phyloP scores from a whole-genome alignment of 1,140 invertebrate species.

The Scaptomyza montana region DNA sequence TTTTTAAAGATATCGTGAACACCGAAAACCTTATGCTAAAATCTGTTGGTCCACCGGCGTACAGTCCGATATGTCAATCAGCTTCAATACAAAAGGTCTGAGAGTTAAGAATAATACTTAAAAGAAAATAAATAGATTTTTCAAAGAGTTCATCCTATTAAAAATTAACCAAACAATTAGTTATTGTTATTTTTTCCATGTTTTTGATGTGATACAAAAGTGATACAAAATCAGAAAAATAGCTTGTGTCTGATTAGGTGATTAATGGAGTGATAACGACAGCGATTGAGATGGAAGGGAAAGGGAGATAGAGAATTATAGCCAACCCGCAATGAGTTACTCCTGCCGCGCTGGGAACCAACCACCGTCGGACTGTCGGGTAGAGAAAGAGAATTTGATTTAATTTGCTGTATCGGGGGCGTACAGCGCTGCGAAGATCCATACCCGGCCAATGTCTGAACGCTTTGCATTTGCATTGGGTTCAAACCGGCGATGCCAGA shows the following conservation, averaged over 20 bases:
- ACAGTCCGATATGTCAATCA: too few species aligned
- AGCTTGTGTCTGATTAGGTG: constrained; percentile 13
- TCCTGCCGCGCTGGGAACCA: constrained; percentile 90
- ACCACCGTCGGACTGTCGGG: constrained; percentile 93
- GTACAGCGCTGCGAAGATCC: constrained; percentile 86
- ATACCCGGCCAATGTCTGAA: constrained; percentile 86
- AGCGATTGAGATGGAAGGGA: constrained; percentile 8
- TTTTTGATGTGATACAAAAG: constrained; percentile 27
- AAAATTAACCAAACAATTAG: too few species aligned
- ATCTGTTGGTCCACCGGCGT: too few species aligned
- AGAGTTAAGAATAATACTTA: too few species aligned
- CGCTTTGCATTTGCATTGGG: constrained; percentile 84
- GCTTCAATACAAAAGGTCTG: too few species aligned
- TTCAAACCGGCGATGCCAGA: constrained; percentile 85
- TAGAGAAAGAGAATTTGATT: constrained; percentile 93
- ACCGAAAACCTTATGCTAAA: too few species aligned
- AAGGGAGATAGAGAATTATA: constrained; percentile 63
- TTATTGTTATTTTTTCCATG: too few species aligned
- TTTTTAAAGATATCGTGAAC: too few species aligned
- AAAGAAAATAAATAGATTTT: too few species aligned
- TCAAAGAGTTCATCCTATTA: too few species aligned
- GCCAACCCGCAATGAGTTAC: constrained; percentile 91
- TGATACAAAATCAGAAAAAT: constrained; percentile 19
- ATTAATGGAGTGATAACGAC: constrained; percentile 27
- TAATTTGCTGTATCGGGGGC: constrained; percentile 89